Evolutionary conservation across 2,888 invertebrate species (phyloP).

Genomic region (Nephrotoma flavescens): DNA sequence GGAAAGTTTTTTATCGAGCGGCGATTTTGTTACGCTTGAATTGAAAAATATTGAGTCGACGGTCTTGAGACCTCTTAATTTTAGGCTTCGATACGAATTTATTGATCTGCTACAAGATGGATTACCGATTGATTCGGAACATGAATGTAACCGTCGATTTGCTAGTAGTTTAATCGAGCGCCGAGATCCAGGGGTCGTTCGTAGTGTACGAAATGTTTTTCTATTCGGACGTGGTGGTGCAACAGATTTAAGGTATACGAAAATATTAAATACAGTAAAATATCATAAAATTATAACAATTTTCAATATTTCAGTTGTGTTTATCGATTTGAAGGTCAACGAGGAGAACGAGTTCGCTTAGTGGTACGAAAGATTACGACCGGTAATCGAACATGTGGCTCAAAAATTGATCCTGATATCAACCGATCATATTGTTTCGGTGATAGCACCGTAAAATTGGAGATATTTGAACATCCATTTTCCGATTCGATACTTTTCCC

Average conservation of each 20-base stretch:
- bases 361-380: conserved; percentile 59
- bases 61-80: conserved; percentile 68
- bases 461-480: conserved; percentile 67
- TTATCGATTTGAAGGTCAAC: conserved; percentile 74
- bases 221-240: conserved; percentile 75
- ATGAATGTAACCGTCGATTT: conserved; percentile 59
- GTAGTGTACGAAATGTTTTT: conserved; percentile 69
- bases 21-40: conserved; percentile 66
- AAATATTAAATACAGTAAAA: neutral
- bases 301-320: conserved; percentile 47
- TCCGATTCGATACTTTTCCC: conserved; percentile 52
- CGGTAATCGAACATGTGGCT: conserved; percentile 35
- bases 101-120: conserved; percentile 79
- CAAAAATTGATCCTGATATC: conserved; percentile 40
- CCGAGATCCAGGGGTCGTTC: conserved; percentile 55
- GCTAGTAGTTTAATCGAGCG: conserved; percentile 41
- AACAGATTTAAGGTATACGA: conserved; percentile 58
- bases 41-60: conserved; percentile 68
- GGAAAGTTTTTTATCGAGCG: conserved; percentile 71
- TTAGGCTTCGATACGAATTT: conserved; percentile 76
- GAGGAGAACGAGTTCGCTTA: conserved; percentile 64
- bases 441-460: conserved; percentile 50
- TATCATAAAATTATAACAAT: neutral
- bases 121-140: conserved; percentile 53
- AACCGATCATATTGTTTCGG: conserved; percentile 57